These are phyloP conservation scores for Heliconius nattereri DNA, from an alignment of 1,140 invertebrate genomes.

Conservation along the genomic window DNA sequence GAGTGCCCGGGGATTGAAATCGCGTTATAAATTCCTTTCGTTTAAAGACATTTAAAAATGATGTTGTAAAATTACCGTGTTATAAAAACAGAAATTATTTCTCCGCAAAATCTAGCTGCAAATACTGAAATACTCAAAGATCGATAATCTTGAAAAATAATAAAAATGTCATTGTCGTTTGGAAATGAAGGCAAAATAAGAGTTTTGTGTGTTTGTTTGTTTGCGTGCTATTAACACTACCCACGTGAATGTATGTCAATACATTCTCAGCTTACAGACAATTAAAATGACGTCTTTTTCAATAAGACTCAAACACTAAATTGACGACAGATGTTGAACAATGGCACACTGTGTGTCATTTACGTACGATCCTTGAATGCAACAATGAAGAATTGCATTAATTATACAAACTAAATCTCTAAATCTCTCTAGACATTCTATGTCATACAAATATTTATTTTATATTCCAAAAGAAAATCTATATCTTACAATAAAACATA, in stretches of 20 bases:
- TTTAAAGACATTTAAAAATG: not conserved
- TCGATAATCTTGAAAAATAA: not conserved
- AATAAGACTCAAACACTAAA: not conserved
- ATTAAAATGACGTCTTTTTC: not conserved
- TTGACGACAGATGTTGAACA: not conserved
- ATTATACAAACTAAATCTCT: not conserved
- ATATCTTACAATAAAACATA: too few relatives aligned
- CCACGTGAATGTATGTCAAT: too few relatives aligned
- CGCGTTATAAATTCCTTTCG: not conserved
- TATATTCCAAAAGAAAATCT: too few relatives aligned
- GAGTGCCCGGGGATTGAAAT: too few relatives aligned
- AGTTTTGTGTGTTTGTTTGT: too few relatives aligned
- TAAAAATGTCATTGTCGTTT: not conserved
- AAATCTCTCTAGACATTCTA: too few relatives aligned
- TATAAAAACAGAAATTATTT: not conserved
- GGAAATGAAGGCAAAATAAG: not conserved
- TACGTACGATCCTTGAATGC: constrained; percentile 2
- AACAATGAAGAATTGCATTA: not conserved
- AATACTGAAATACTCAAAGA: not conserved
- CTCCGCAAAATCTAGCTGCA: not conserved
- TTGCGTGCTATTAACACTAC: too few relatives aligned
- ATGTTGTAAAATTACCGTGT: not conserved
- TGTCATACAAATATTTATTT: too few relatives aligned
- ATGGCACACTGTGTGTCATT: not conserved
- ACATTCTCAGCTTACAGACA: too few relatives aligned